Evolutionary conservation across 2,113 vertebrate genomes (phyloP), one percentile per base, ranked within the genome.

Genomic region (Butorides virescens): DNA sequence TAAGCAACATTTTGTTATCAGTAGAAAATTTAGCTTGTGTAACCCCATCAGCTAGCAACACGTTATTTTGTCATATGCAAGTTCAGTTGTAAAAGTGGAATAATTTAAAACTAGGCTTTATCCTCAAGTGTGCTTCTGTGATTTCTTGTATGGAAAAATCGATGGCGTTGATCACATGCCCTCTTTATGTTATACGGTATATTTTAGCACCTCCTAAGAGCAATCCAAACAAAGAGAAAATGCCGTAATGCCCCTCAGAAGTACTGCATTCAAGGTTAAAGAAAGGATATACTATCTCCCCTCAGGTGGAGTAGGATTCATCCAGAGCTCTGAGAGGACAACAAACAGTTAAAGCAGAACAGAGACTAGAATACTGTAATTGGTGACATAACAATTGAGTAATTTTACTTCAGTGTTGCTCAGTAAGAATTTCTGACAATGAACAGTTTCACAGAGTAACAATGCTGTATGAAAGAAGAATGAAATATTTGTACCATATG

Each of bases 21-120:
- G 32, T 21, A 52, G 13, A 65, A 88, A 81, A 85, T 46, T 58
- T 63, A 67, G 6, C 10, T 89, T 47, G 11, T 39, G 34, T 44
- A 55, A 13, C 19, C 9, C 11, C 4, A 10, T 29, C 36, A 89
- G 21, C 15, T 46, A 86, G 13, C 1, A 16, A 15, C 11, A 49
- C 3, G n/a, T 23, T 62, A 36, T 79, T 83, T 67, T 36, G 7
- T 53, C 21, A 49, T 0, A 0, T 34, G 16, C 29, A 86, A 70
- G 11, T 52, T 78, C 55, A 66, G 4, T 34, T 73, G 18, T 49
- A 80, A 56, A 42, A 76, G 53, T 14, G 68, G 37, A 90, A 58
- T 67, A 7, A 67, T 89, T 59, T 58, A 49, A 80, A 75, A 55
- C 11, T 37, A 49, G 8, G 8, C 7, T 59, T 73, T 37, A 65